These are phyloP conservation scores for Drosophila setifemur DNA, from an alignment of 1,140 invertebrate species.

Conservation along the genomic window DNA sequence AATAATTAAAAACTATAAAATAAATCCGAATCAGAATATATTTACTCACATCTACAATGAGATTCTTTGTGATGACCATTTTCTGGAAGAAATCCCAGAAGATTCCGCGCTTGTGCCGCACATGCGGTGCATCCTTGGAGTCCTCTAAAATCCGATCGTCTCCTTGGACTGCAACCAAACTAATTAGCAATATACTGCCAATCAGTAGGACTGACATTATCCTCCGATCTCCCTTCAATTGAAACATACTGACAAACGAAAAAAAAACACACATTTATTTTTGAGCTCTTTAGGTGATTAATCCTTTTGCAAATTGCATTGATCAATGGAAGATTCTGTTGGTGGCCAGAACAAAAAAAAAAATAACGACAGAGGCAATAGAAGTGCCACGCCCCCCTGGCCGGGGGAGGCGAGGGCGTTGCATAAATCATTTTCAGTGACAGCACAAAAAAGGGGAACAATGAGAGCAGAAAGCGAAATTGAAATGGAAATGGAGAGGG, in stretches of 20 bases:
- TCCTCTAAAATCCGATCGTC: neutral
- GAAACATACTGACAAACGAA: neutral
- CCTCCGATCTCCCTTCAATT: neutral
- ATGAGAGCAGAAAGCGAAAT: slow-evolving; percentile 9
- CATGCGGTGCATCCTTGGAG: slow-evolving; percentile 17
- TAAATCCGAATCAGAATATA: neutral
- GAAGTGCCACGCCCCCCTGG: slow-evolving; percentile 25
- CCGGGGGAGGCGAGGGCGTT: slow-evolving; percentile 16
- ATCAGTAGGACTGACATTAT: slow-evolving; percentile 2
- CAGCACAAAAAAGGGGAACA: slow-evolving; percentile 13
- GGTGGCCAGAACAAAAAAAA: neutral
- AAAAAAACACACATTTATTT: neutral
- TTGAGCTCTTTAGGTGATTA: slow-evolving; percentile 21
- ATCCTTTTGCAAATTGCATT: slow-evolving; percentile 29
- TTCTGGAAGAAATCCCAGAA: slow-evolving; percentile 81
- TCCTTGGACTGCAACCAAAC: neutral
- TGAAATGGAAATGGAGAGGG: slow-evolving; percentile 27
- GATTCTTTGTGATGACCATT: slow-evolving; percentile 72
- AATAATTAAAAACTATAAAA: neutral
- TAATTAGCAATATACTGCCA: slow-evolving; percentile 22
- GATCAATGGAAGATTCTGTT: slow-evolving; percentile 35
- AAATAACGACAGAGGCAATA: slow-evolving; percentile 18
- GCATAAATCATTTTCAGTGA: slow-evolving; percentile 34
- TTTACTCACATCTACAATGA: slow-evolving; percentile 70
- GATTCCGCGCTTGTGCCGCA: slow-evolving; percentile 63